A percentile compares a stretch with the other conserved stretches of the same genome.
phyloP scores from a whole-genome alignment of 2,888 invertebrate species.

The Hesperia comma region DNA sequence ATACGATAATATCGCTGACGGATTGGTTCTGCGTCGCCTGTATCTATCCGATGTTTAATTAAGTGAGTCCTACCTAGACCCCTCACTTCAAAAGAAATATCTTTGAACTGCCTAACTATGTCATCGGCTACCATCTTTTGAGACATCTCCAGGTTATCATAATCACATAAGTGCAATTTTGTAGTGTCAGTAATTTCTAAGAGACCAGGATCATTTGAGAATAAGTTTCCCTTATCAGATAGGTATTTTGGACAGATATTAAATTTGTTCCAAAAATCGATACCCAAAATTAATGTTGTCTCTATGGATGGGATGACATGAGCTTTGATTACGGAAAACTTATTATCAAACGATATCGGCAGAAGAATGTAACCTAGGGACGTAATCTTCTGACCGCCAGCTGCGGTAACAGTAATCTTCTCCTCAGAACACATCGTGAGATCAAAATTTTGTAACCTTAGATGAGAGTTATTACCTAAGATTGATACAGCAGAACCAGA shows the following conservation, averaged over 20 bases:
- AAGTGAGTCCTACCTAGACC: conserved; percentile 42
- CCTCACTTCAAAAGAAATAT: conserved; percentile 40
- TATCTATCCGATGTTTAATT: conserved; percentile 44
- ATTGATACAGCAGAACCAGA: not conserved
- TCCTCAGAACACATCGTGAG: conserved; percentile 3
- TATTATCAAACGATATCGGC: conserved; percentile 37
- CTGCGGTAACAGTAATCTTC: conserved; percentile 27
- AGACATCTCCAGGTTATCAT: not conserved
- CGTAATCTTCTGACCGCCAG: conserved; percentile 38
- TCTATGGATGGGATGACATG: conserved; percentile 35
- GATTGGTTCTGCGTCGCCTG: conserved; percentile 41
- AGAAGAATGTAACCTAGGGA: conserved; percentile 38
- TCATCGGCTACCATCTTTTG: conserved; percentile 38
- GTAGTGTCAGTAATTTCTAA: not conserved
- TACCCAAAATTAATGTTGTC: conserved; percentile 36
- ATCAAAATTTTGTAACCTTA: not conserved
- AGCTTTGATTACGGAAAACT: conserved; percentile 29
- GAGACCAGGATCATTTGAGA: not conserved
- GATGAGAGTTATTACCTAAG: not conserved
- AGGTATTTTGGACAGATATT: conserved; percentile 34
- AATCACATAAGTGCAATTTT: not conserved
- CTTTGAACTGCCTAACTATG: conserved; percentile 37
- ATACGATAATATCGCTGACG: conserved; percentile 42
- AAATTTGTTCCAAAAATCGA: conserved; percentile 41
- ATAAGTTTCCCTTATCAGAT: not conserved